Base-by-base conservation (phyloP, 2,888 invertebrate species). In the Napeogenes inachia region DNA sequence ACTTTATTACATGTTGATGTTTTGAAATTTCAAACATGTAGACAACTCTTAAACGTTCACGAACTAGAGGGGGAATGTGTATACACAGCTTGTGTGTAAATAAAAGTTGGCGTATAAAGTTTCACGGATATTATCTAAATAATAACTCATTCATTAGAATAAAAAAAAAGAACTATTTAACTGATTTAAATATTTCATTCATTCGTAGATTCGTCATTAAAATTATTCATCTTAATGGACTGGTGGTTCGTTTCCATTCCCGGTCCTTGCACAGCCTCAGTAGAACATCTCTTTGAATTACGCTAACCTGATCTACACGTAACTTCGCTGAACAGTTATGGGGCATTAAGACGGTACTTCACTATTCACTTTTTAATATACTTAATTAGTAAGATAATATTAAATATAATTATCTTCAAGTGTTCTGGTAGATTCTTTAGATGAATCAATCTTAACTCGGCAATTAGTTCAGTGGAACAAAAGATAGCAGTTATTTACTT, bases 201-300 rank as follows among this genome's bases (percentile, higher is more conserved):
- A 57, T 58, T 54, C 50, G 54, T 53, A 61, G 58, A 61, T 53
- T 53, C 63, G 56, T 64, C 61, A 59, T 64, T 61, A 64, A 64
- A 64, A 62, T 64, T 65, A 68, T 65, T 65, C 57, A 64, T 61
- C 64, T 68, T 66, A 63, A 67, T 66, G 63, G 63, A 62, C 62
- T 66, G 53, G 63, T 67, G 67, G 63, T 65, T 66, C 63, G 62
- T 56, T 54, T 61, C 65, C 60, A 67, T 68, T 67, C 64, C 61
- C 64, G 65, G 60, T 56, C 66, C 42, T 42, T 10, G 10, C 8
- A 8, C 42, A 42, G 42, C 12, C 10, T 42, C 42, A 42, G 3
- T 30, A 30, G 8, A 30, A 30, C 30, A 21, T 30, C 50, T 47
- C 50, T 30, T 21, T 30, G 50, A 30, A 50, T 30, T 30, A 30